Percentiles rank a stretch among this genome's conserved stretches.
phyloP scores from a whole-genome alignment of 1,140 invertebrate species.

The Solenopsis fugax region DNA sequence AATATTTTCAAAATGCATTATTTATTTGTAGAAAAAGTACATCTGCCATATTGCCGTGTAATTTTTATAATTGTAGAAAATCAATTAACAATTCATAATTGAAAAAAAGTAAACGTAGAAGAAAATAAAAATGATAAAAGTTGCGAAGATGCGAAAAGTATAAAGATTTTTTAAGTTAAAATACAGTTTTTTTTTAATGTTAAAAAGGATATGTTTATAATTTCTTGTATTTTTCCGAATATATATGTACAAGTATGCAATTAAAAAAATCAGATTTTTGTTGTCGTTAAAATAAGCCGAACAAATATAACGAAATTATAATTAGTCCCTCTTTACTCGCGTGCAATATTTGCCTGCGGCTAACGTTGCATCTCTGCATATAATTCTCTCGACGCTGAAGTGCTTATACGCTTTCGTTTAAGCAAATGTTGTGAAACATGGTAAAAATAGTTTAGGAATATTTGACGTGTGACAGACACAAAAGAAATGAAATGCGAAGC shows the following conservation, averaged over 20 bases:
- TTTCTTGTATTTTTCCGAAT: neutral
- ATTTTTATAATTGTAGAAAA: neutral
- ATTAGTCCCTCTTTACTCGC: neutral
- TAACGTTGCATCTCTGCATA: neutral
- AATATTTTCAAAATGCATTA: neutral
- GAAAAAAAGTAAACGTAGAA: neutral
- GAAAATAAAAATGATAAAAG: neutral
- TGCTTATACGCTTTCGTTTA: slow-evolving; percentile 23
- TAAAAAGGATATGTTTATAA: neutral
- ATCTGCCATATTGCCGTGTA: neutral
- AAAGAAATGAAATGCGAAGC: slow-evolving; percentile 10
- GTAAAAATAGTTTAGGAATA: neutral
- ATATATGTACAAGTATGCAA: neutral
- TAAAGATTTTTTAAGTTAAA: neutral
- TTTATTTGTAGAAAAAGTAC: neutral
- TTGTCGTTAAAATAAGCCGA: neutral
- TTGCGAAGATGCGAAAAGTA: neutral
- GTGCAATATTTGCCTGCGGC: slow-evolving; percentile 13
- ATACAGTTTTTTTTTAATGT: neutral
- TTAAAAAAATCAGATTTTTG: neutral
- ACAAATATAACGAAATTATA: neutral
- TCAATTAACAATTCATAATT: neutral
- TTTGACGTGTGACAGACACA: neutral
- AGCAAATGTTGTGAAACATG: slow-evolving; percentile 26
- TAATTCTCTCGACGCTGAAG: neutral